Base-by-base conservation (phyloP, 2,888 invertebrate species). In the Seira ritae region DNA sequence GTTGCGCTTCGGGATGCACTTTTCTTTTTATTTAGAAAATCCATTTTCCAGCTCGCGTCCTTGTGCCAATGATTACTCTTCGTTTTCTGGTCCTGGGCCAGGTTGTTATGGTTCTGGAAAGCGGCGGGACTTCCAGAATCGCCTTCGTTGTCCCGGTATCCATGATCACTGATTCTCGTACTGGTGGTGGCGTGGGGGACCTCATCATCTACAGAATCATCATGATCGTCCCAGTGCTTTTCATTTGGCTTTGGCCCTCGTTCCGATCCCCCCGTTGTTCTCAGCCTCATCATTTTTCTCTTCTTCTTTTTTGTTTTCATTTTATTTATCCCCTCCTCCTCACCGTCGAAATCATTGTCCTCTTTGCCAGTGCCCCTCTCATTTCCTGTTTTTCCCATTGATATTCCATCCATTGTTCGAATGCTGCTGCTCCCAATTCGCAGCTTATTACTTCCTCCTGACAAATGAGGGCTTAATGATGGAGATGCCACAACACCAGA, bases 1-100 rank as follows among this genome's bases (percentile, higher is more conserved):
- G 46, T 37, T 55, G 12, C 71, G 37, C 60, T 69, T 68, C 69
- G 65, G 23, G 72, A 76, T 82, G 81, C 81, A 77, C 72, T 72
- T 72, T 77, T 82, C 76, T 72, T 72, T 24, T 81, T 31, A 31
- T 31, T 75, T 70, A 17, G 23, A 71, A 72, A 76, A 72, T 72
- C 75, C 70, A 71, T 70, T 75, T 81, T 81, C 80, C 73, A 65
- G 69, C 62, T 24, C 31, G 1, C 31, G 55, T 75, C 75, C 71
- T 71, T 70, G 75, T 81, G 71, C 80, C 80, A 75, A 74, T 80
- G 79, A 69, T 74, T 81, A 66, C 60, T 71, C 68, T 70, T 70
- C 75, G 71, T 72, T 82, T 82, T 82, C 76, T 82, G 81, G 81
- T 82, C 81, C 42, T 60, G 72, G 71, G 81, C 81, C 81, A 82